Conservation (phyloP, 2,888 invertebrate species). For the Ligdia adustata region DNA sequence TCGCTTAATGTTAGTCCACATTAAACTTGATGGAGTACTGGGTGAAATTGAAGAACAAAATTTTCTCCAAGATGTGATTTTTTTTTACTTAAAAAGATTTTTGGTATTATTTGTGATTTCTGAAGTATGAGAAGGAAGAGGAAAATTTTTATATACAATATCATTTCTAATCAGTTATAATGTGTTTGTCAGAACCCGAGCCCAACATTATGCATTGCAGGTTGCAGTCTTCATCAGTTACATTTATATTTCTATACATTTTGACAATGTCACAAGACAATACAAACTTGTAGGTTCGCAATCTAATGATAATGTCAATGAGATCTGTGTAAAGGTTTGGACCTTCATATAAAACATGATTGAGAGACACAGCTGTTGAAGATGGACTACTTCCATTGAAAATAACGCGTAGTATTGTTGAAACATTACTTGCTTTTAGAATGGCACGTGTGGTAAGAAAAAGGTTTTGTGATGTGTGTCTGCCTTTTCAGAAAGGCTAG, state of each 20-base stretch:
- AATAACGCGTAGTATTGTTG: slow-evolving; percentile 6
- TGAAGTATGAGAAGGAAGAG: no score
- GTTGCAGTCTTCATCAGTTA: slow-evolving; percentile 1
- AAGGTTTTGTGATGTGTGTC: not conserved
- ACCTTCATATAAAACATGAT: slow-evolving; percentile 30
- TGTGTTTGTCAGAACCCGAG: no score
- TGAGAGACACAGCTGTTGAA: slow-evolving; percentile 19
- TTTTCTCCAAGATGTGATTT: no score
- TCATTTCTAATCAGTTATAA: no score
- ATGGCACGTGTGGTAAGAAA: slow-evolving; percentile 6
- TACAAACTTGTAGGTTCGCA: slow-evolving; percentile 2
- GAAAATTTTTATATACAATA: no score
- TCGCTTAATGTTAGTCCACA: no score
- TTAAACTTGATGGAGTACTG: no score
- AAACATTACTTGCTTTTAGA: slow-evolving; percentile 4
- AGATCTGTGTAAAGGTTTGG: slow-evolving; percentile 31
- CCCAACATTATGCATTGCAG: slow-evolving; percentile 5
- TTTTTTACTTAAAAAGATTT: no score
- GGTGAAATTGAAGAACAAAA: no score
- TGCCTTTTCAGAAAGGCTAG: not conserved
- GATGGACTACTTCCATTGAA: slow-evolving; percentile 6
- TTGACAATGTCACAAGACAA: slow-evolving; percentile 12
- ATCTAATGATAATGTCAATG: slow-evolving; percentile 20
- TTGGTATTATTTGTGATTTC: no score
- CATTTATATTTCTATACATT: slow-evolving; percentile 5